Base-by-base conservation (phyloP, 2,888 invertebrate species). In the Leptura quadrifasciata region DNA sequence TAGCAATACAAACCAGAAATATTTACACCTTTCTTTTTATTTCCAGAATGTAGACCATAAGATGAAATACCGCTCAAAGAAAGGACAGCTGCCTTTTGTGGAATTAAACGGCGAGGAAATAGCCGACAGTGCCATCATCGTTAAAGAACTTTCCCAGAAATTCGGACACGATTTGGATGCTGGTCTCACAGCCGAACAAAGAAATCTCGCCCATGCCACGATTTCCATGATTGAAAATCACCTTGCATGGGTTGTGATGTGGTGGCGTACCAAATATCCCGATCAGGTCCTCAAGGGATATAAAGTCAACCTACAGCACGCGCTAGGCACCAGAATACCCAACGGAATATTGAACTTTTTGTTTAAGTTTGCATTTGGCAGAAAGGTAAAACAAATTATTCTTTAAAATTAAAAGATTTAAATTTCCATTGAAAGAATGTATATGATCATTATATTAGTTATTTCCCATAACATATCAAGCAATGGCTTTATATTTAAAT, bases 211-310 rank as follows among this genome's bases (percentile, higher is more conserved):
- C 21, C 96, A 98, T 90, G 97, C 97, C 74, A 96, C 96, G 92
- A 95, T 96, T 87, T 96, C 96, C 79, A 97, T 98, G 97, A 93
- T 97, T 85, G 97, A 98, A 90, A 97, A 98, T 88, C 97, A 98
- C 89, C 93, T 98, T 57, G 94, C 95, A 74, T 97, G 97, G 97
- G 96, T 97, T 84, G 93, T 97, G 96, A 92, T 94, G 89, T 96
- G 95, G 93, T 97, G 97, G 97, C 94, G 97, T 86, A 94, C 95
- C 87, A 97, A 97, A 91, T 95, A 95, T 88, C 95, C 97, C n/a
- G 96, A 96, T 85, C 93, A 94, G 86, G 94, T 96, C 82, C 92
- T 97, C 88, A 96, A 96, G 90, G 96, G 96, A 52, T 97, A 96
- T 91, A 96, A 97, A 91, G 93, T 97, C 84, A 97, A 97, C 89